These are phyloP conservation scores for Abscondita cerata DNA, from an alignment of 2,888 invertebrate species.

Conservation along the genomic window DNA sequence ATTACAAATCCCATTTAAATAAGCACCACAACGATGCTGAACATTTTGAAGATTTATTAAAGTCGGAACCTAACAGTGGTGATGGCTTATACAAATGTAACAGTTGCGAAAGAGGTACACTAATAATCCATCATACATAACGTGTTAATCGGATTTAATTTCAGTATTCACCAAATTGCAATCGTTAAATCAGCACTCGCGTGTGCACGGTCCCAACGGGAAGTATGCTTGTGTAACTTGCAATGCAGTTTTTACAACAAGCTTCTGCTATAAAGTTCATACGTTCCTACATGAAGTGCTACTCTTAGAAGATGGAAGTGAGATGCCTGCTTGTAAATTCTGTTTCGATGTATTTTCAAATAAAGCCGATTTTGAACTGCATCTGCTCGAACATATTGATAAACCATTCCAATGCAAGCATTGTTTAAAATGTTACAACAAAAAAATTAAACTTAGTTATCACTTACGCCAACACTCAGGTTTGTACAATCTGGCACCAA, in stretches of 20 bases:
- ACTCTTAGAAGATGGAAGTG: neutral
- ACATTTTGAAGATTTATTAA: neutral
- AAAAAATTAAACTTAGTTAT: neutral
- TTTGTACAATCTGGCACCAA: neutral
- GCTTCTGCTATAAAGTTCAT: slow-evolving; percentile 11
- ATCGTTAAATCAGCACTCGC: slow-evolving; percentile 10
- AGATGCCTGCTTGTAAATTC: slow-evolving; percentile 7
- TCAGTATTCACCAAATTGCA: slow-evolving; percentile 10
- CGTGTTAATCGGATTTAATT: neutral
- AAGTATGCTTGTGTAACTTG: slow-evolving; percentile 3
- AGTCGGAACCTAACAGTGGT: neutral
- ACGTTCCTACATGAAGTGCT: slow-evolving; percentile 5
- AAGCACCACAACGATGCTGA: neutral
- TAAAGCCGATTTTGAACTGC: neutral
- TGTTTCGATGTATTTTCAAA: slow-evolving; percentile 10
- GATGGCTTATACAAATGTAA: neutral
- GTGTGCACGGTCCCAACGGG: neutral
- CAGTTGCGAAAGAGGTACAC: slow-evolving; percentile 7
- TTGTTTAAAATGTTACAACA: slow-evolving; percentile 8
- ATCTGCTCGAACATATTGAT: slow-evolving; percentile 14
- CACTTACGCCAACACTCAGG: slow-evolving; percentile 14
- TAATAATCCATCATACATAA: neutral
- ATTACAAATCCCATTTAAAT: neutral
- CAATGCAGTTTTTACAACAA: neutral
- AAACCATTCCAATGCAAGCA: slow-evolving; percentile 9